Evolutionary conservation across 2,113 vertebrate species (phyloP).

Genomic region (Pygoscelis adeliae): DNA sequence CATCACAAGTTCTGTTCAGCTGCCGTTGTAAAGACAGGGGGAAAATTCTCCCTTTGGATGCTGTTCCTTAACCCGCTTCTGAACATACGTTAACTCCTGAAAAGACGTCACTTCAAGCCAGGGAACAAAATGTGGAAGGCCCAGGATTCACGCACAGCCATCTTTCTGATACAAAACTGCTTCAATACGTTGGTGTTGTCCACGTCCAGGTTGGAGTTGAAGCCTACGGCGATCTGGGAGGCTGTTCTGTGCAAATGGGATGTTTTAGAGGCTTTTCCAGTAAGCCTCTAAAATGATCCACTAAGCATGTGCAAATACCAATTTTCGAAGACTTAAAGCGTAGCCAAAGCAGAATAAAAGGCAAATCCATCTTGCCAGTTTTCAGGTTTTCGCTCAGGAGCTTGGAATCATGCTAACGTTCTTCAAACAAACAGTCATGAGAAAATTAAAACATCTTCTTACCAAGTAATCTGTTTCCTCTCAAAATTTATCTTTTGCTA

Average conservation of each 20-base stretch:
- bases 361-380: neutral
- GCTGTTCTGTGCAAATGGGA: neutral
- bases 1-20: neutral
- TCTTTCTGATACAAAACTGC: neutral
- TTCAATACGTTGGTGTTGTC: neutral
- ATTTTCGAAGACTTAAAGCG: neutral
- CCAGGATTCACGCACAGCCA: neutral
- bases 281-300: constrained; percentile 10
- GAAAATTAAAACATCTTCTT: neutral
- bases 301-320: neutral
- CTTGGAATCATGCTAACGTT: neutral
- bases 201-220: neutral
- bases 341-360: neutral
- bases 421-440: neutral
- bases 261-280: neutral
- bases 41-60: neutral
- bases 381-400: neutral
- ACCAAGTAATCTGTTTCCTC: neutral
- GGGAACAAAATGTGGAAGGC: neutral
- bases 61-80: neutral
- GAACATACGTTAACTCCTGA: neutral
- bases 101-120: neutral
- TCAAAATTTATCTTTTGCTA: neutral
- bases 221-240: neutral
- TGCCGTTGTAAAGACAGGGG: neutral